A percentile compares a stretch with the other conserved stretches of the same genome.
Evolutionary conservation across 2,888 invertebrate species (phyloP).

Genomic region (Choristoneura rosaceana): DNA sequence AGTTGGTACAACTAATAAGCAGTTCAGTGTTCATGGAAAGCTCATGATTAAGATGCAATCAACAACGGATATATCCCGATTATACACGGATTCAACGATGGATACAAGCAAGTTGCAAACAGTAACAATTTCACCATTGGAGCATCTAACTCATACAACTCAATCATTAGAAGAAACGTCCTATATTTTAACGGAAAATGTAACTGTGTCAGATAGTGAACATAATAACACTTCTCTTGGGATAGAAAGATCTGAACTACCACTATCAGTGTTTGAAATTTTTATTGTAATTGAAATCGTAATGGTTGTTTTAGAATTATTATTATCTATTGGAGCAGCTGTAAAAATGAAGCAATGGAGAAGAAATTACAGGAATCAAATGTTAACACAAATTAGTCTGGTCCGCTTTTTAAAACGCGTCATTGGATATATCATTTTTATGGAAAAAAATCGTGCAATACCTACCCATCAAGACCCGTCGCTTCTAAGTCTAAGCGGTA

Average conservation of each 20-base stretch:
- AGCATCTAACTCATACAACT: slow-evolving; percentile 17
- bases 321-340: slow-evolving; percentile 67
- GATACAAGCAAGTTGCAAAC: slow-evolving; percentile 48
- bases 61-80: slow-evolving; percentile 51
- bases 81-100: slow-evolving; percentile 40
- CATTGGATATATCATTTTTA: slow-evolving; percentile 60
- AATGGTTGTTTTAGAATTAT: slow-evolving; percentile 72
- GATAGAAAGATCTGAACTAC: slow-evolving; percentile 41
- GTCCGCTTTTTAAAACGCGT: slow-evolving; percentile 71
- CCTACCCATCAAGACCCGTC: slow-evolving; percentile 43
- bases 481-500: slow-evolving; percentile 54
- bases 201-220: neutral
- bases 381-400: slow-evolving; percentile 75
- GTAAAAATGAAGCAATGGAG: slow-evolving; percentile 72
- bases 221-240: slow-evolving; percentile 20
- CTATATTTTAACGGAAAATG: slow-evolving; percentile 33
- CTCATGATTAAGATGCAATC: slow-evolving; percentile 57
- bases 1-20: neutral
- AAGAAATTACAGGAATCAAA: slow-evolving; percentile 77
- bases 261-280: slow-evolving; percentile 56
- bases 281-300: slow-evolving; percentile 71
- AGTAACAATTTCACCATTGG: slow-evolving; percentile 42
- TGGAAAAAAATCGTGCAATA: slow-evolving; percentile 51
- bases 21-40: slow-evolving; percentile 38
- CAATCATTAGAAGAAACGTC: slow-evolving; percentile 1